phyloP scores from a whole-genome alignment of 37 sponge, comb jelly and placozoan genomes.

The Hexactinellida sp. region DNA sequence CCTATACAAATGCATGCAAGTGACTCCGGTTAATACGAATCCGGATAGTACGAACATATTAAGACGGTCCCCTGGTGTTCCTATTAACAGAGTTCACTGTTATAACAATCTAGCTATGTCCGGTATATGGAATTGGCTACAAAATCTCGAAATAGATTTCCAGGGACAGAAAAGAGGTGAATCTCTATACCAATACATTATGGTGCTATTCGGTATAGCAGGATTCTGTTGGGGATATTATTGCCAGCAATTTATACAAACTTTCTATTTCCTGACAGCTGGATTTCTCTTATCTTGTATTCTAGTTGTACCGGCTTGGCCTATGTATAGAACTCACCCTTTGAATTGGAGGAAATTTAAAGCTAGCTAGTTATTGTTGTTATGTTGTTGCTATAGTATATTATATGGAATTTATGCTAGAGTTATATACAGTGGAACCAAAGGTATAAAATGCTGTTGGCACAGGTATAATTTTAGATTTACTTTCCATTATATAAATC shows the following conservation, averaged over 20 bases:
- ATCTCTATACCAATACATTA: constrained; percentile 51
- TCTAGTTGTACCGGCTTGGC: constrained; percentile 78
- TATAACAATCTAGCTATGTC: too few species aligned
- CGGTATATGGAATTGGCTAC: background rate
- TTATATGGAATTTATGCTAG: too few species aligned
- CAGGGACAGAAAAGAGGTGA: constrained; percentile 92
- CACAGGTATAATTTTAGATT: too few species aligned
- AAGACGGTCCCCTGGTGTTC: too few species aligned
- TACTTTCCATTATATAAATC: too few species aligned
- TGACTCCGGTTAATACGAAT: too few species aligned
- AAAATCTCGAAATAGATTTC: constrained; percentile 47
- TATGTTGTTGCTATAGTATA: too few species aligned
- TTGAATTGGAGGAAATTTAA: constrained; percentile 45
- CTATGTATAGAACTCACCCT: constrained; percentile 43
- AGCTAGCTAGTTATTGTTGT: background rate
- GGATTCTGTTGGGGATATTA: constrained; percentile 92
- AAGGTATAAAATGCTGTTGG: too few species aligned
- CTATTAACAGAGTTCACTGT: too few species aligned
- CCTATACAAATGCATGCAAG: too few species aligned
- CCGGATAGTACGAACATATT: too few species aligned
- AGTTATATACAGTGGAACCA: too few species aligned
- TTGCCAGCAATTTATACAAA: constrained; percentile 78
- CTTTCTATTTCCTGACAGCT: constrained; percentile 65
- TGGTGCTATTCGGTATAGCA: constrained; percentile 72
- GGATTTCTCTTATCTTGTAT: constrained; percentile 62